These are phyloP conservation scores for Melikaiella ostensackeni DNA, from an alignment of 2,888 invertebrate genomes.

Conservation along the genomic window DNA sequence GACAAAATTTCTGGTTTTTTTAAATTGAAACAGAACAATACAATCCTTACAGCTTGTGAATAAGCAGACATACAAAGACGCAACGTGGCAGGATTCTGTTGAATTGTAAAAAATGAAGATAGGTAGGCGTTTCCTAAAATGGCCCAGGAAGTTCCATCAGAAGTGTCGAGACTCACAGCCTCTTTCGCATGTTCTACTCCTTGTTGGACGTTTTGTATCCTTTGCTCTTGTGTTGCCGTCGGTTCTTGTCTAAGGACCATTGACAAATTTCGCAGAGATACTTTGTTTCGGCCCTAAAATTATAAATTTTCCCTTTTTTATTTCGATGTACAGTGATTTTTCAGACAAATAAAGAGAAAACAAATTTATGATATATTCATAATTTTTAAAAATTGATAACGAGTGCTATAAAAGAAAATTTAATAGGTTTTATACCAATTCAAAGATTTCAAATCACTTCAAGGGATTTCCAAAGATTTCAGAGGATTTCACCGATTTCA, in stretches of 20 bases:
- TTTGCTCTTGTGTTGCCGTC: conserved; percentile 78
- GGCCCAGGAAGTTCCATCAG: conserved; percentile 90
- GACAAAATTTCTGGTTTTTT: not conserved
- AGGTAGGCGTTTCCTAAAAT: conserved; percentile 91
- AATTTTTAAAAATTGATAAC: not conserved
- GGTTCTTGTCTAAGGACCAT: conserved; percentile 87
- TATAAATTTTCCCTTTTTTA: not conserved
- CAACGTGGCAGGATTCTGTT: conserved; percentile 85
- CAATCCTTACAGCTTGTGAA: conserved; percentile 84
- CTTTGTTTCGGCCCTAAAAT: conserved; percentile 84
- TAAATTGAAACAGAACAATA: not conserved
- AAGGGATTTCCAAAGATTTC: too few species aligned
- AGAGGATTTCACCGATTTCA: too few species aligned
- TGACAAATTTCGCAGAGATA: conserved; percentile 88
- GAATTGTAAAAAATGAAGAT: conserved; percentile 86
- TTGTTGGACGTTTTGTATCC: conserved; percentile 82
- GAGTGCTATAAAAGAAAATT: too few species aligned
- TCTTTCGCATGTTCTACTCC: conserved; percentile 90
- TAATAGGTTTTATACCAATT: too few species aligned
- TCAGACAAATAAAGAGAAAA: not conserved
- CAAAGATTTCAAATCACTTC: too few species aligned
- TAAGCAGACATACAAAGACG: conserved; percentile 89
- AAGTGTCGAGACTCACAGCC: conserved; percentile 87
- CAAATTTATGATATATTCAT: not conserved
- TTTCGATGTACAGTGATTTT: not conserved